Evolutionary conservation across 2,113 vertebrate genomes (phyloP).

Genomic region (Sinocyclocheilus rhinocerous): DNA sequence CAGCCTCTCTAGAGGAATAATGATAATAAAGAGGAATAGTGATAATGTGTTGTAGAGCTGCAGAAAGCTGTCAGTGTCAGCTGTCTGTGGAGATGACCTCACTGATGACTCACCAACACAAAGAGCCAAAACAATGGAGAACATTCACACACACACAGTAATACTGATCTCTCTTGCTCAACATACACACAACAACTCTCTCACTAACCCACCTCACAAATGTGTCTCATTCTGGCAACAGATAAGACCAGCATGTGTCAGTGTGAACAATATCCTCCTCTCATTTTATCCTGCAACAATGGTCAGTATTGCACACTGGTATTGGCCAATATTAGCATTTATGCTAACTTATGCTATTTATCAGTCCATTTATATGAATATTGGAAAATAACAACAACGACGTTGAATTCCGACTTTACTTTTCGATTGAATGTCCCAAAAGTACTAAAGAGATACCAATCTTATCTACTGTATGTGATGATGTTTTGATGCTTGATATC

Average conservation of each 20-base stretch:
- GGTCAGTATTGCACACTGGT: too few species aligned
- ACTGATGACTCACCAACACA: constrained; percentile 35
- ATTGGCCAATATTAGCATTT: background rate
- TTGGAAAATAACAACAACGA: background rate
- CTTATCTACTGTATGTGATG: too few species aligned
- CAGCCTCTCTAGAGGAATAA: background rate
- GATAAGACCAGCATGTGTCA: background rate
- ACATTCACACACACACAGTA: constrained; percentile 9
- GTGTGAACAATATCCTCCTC: background rate
- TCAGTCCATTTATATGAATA: background rate
- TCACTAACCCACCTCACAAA: background rate
- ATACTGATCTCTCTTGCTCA: background rate
- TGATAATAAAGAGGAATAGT: background rate
- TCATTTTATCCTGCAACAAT: background rate
- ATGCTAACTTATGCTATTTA: background rate
- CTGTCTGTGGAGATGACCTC: constrained; percentile 11
- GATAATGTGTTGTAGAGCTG: background rate
- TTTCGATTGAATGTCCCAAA: too few species aligned
- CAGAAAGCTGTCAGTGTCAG: constrained; percentile 18
- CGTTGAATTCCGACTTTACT: too few species aligned
- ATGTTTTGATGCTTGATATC: too few species aligned
- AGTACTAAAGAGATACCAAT: too few species aligned
- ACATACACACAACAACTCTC: background rate
- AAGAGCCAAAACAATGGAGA: constrained; percentile 45
- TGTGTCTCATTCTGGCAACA: background rate